These are phyloP conservation scores for Anser cygnoides DNA, from an alignment of 2,113 vertebrate species.

Conservation along the genomic window DNA sequence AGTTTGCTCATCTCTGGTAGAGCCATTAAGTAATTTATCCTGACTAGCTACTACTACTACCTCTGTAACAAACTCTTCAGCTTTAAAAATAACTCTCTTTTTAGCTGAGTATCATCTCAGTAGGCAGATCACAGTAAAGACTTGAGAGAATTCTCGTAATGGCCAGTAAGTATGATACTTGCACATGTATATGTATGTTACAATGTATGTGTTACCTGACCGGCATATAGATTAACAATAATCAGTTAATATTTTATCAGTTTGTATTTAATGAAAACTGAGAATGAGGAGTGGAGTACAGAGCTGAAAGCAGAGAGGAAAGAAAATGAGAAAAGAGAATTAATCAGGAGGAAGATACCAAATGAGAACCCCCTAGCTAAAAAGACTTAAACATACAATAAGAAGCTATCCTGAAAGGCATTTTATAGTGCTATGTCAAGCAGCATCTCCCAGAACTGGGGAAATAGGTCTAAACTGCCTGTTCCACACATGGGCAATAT, in stretches of 20 bases:
- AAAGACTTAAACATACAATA: conserved; percentile 15
- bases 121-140: background rate
- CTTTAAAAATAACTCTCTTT: background rate
- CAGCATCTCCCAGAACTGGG: background rate
- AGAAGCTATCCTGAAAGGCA: conserved; percentile 13
- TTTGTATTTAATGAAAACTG: conserved; percentile 40
- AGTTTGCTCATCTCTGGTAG: background rate
- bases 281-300: background rate
- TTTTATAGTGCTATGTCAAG: background rate
- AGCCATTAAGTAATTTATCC: background rate
- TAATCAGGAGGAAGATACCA: conserved; percentile 18
- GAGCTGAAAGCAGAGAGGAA: background rate
- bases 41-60: background rate
- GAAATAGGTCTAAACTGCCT: conserved; percentile 31
- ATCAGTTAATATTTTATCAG: conserved; percentile 39
- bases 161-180: background rate
- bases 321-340: conserved; percentile 48
- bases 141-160: conserved; percentile 1
- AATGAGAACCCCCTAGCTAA: conserved; percentile 7
- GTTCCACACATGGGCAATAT: conserved; percentile 31
- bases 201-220: background rate
- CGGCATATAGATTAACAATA: conserved; percentile 2
- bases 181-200: background rate
- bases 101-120: background rate
- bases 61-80: background rate